Percentiles rank a stretch among this genome's conserved stretches.
These are phyloP conservation scores for Speoplatyrhinus poulsoni DNA, from an alignment of 2,113 vertebrate species.

Conservation along the genomic window DNA sequence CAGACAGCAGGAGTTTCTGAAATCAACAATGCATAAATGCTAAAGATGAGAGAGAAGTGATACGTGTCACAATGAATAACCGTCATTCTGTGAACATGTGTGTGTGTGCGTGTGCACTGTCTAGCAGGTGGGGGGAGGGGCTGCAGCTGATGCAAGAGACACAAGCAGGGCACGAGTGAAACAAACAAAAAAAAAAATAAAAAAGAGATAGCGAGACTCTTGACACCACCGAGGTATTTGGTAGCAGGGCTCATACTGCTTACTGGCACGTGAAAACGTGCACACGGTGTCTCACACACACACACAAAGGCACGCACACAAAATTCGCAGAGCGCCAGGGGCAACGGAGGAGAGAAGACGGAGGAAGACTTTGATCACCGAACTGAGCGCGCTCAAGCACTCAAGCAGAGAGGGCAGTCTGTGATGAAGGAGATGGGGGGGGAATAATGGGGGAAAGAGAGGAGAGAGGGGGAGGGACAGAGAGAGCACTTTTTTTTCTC, in stretches of 20 bases:
- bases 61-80: conserved; percentile 54
- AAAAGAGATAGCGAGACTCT: conserved; percentile 54
- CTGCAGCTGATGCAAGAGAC: conserved; percentile 55
- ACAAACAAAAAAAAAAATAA: conserved; percentile 29
- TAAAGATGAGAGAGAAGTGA: conserved; percentile 53
- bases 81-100: conserved; percentile 32
- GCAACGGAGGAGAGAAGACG: conserved; percentile 70
- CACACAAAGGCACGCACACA: conserved; percentile 31
- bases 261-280: neutral
- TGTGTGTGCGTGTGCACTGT: conserved; percentile 1
- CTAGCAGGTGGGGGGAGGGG: no score
- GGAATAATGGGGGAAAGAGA: neutral
- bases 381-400: conserved; percentile 71
- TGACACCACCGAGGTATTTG: conserved; percentile 43
- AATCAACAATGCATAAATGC: conserved; percentile 55
- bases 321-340: conserved; percentile 57
- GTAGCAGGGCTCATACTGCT: conserved; percentile 43
- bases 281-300: conserved; percentile 33
- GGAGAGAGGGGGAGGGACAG: neutral
- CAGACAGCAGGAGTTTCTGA: conserved; percentile 35
- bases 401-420: conserved; percentile 73
- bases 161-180: conserved; percentile 50
- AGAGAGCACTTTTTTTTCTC: conserved; percentile 48
- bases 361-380: conserved; percentile 77
- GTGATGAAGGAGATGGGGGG: conserved; percentile 66